Base-by-base conservation (phyloP, 2,888 invertebrate genomes). In the Drosophila antonietae region DNA sequence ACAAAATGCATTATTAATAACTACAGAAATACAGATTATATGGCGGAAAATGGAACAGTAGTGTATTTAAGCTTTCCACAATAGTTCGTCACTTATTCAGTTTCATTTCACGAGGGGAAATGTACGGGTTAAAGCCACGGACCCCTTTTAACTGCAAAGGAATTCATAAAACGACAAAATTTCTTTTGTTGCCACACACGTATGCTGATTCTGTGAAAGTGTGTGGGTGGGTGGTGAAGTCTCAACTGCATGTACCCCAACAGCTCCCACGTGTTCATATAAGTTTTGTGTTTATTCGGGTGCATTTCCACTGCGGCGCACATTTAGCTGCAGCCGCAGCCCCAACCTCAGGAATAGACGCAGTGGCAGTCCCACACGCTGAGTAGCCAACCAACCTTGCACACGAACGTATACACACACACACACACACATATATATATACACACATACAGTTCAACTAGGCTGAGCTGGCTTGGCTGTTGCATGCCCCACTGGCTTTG, bases 261-360 rank as follows among this genome's bases (percentile, higher is more conserved):
- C 66, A 49, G 64, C 66, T 64, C 69, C 71, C 75, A 66, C 82
- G 75, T 75, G 79, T 77, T 77, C 83, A 79, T 81, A 88, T 88
- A 83, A 80, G 80, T 88, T 88, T 80, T 81, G 86, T 86, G 83
- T 88, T 88, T 88, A 86, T 88, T 86, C 86, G 83, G 78, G 76
- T 86, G 88, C 81, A 88, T 86, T 86, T 86, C 86, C 86, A 88
- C 81, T 80, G 88, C 78, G 83, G 69, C 88, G 85, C 85, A 83
- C 85, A 77, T 66, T 75, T 73, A 68, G 74, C 83, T 72, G 60
- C 65, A 71, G 71, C 68, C 18, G 18, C 43, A 43, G 43, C 44
- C 44, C 20, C 67, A 51, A 44, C 43, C 66, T 37, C 64, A 69
- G 70, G 60, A 65, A 37, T 61, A 71, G 68, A 47, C 41, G 39